These are phyloP conservation scores for Microplitis manilae DNA, from an alignment of 2,888 invertebrate species.

Conservation along the genomic window DNA sequence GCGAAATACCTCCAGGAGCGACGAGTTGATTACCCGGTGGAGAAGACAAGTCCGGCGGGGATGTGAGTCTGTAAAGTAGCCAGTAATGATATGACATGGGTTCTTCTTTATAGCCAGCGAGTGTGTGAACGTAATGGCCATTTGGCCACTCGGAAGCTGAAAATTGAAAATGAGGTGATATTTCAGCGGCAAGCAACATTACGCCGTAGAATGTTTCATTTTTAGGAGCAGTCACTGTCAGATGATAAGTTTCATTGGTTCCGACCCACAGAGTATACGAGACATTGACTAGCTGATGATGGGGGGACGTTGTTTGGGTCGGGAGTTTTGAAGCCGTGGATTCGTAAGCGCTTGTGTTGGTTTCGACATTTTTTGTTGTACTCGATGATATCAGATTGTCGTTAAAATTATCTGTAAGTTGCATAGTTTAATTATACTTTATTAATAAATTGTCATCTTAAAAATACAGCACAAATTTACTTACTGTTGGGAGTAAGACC, in stretches of 20 bases:
- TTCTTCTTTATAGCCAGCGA: slow-evolving; percentile 85
- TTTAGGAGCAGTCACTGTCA: slow-evolving; percentile 83
- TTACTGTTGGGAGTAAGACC: slow-evolving; percentile 59
- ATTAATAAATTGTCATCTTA: not conserved
- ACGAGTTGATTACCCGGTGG: slow-evolving; percentile 91
- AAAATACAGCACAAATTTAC: not conserved
- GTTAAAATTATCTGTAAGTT: slow-evolving; percentile 51
- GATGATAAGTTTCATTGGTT: slow-evolving; percentile 85
- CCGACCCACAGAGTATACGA: slow-evolving; percentile 93
- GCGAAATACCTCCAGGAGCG: slow-evolving; percentile 83
- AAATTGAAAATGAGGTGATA: slow-evolving; percentile 81
- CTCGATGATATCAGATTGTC: slow-evolving; percentile 49
- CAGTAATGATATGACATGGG: slow-evolving; percentile 91
- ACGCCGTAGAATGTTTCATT: slow-evolving; percentile 80
- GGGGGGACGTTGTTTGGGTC: slow-evolving; percentile 40
- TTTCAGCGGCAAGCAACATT: slow-evolving; percentile 88
- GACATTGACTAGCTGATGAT: slow-evolving; percentile 74
- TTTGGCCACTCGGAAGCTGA: slow-evolving; percentile 93
- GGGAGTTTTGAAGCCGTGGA: slow-evolving; percentile 44
- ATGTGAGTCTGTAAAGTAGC: slow-evolving; percentile 87
- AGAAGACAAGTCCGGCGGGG: slow-evolving; percentile 84
- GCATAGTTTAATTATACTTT: not conserved
- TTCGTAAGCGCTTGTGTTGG: slow-evolving; percentile 42
- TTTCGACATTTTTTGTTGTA: slow-evolving; percentile 39
- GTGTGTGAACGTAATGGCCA: slow-evolving; percentile 91